These are phyloP conservation scores for Hypsibius dujardini DNA, from an alignment of 1,140 invertebrate species.

Conservation along the genomic window DNA sequence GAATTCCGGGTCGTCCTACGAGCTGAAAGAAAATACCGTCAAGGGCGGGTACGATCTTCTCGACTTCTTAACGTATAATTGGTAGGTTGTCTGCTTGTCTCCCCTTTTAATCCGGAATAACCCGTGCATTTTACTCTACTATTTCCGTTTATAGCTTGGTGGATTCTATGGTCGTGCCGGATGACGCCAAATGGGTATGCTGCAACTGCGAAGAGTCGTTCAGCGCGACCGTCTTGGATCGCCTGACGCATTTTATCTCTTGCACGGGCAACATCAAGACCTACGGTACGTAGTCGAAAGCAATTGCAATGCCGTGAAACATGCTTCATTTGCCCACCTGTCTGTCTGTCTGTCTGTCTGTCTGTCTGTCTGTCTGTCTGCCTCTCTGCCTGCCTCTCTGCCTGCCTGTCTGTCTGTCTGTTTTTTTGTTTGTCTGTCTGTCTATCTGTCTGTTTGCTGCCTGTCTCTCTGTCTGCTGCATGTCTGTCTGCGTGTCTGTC, in stretches of 20 bases:
- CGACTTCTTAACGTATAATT: constrained; percentile 63
- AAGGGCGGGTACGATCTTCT: constrained; percentile 68
- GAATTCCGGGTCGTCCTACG: constrained; percentile 19
- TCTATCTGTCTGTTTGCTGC: too few relatives aligned
- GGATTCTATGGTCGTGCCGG: constrained; percentile 18
- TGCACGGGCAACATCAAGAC: constrained; percentile 16
- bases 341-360: too few relatives aligned
- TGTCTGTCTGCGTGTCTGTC: too few relatives aligned
- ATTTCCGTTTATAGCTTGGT: too few relatives aligned
- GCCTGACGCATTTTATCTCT: constrained; percentile 15
- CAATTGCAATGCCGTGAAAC: constrained; percentile 36
- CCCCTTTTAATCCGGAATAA: too few relatives aligned
- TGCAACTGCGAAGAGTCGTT: not conserved
- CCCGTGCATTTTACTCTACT: too few relatives aligned
- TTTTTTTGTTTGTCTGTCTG: too few relatives aligned
- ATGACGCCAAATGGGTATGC: constrained; percentile 18
- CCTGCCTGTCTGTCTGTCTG: too few relatives aligned
- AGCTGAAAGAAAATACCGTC: constrained; percentile 35
- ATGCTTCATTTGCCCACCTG: constrained; percentile 41
- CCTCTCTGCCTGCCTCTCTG: too few relatives aligned
- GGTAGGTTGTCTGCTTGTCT: constrained; percentile 40
- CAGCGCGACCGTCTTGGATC: not conserved
- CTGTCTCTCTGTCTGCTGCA: too few relatives aligned
- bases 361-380: too few relatives aligned
- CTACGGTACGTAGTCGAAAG: constrained; percentile 19